Evolutionary conservation across 1,140 invertebrate species (phyloP).

Genomic region (Drosophila pseudoobscura): DNA sequence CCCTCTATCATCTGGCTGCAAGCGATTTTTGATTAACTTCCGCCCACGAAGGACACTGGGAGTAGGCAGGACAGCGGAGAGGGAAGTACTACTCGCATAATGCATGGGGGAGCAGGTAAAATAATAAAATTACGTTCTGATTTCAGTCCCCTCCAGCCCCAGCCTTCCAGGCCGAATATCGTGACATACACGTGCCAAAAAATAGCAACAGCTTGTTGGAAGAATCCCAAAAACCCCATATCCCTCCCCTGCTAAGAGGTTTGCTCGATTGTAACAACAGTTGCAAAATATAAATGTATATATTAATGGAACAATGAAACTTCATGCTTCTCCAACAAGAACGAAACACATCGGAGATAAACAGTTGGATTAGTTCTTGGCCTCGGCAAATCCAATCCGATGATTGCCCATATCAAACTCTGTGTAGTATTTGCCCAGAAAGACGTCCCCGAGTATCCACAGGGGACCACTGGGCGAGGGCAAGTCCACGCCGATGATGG

Average conservation of each 20-base stretch:
- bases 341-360: conserved; percentile 3
- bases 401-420: conserved; percentile 89
- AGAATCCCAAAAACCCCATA: background rate
- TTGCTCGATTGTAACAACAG: no score
- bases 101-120: conserved; percentile 61
- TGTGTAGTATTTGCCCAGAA: conserved; percentile 88
- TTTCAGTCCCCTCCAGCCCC: conserved; percentile 25
- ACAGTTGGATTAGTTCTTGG: conserved; percentile 33
- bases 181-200: conserved; percentile 39
- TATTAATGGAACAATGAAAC: background rate
- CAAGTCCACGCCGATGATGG: conserved; percentile 68
- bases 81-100: conserved; percentile 23
- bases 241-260: no score
- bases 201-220: conserved; percentile 48
- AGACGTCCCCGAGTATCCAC: conserved; percentile 86
- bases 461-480: conserved; percentile 62
- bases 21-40: conserved; percentile 78
- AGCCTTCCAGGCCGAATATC: conserved; percentile 4
- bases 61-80: background rate
- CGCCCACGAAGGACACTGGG: conserved; percentile 36
- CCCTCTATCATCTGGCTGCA: conserved; percentile 45
- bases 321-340: no score
- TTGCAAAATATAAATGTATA: background rate
- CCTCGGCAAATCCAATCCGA: conserved; percentile 86
- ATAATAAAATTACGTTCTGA: conserved; percentile 63